A percentile compares a stretch with the other conserved stretches of the same genome.
Evolutionary conservation across 2,113 vertebrate genomes (phyloP).

Genomic region (Cyphomyrus plagiostoma): DNA sequence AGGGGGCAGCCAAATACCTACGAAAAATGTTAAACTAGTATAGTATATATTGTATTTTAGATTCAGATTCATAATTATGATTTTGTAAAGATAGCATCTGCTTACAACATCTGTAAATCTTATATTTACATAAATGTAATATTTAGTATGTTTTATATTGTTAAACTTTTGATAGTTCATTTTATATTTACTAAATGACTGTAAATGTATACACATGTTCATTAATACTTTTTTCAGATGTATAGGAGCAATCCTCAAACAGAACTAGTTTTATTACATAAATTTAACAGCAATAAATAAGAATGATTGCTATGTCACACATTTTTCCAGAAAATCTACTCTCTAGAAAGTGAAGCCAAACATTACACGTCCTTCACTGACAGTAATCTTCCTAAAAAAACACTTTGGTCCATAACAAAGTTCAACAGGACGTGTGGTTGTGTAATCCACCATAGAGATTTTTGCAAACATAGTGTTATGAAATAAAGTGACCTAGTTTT

Average conservation of each 20-base stretch:
- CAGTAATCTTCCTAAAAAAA: background rate
- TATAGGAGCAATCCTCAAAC: background rate
- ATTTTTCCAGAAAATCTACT: background rate
- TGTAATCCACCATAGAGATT: slow-evolving; percentile 21
- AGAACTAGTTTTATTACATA: background rate
- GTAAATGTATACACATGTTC: background rate
- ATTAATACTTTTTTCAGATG: background rate
- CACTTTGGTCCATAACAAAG: slow-evolving; percentile 31
- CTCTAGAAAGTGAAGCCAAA: background rate
- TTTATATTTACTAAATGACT: background rate
- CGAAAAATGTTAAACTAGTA: background rate
- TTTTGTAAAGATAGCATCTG: background rate
- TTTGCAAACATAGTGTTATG: background rate
- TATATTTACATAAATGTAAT: background rate
- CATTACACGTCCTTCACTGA: background rate
- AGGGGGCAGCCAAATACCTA: background rate
- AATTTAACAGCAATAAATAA: background rate
- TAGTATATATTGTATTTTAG: background rate
- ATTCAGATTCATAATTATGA: background rate
- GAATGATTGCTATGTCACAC: background rate
- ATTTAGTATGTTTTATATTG: background rate
- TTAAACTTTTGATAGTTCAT: background rate
- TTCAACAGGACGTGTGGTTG: slow-evolving; percentile 21
- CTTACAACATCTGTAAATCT: background rate
- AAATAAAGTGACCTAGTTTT: background rate